Percentiles rank a stretch among this genome's conserved stretches.
Conservation (phyloP, 1,140 invertebrate species). For the Drosophila navojoa region DNA sequence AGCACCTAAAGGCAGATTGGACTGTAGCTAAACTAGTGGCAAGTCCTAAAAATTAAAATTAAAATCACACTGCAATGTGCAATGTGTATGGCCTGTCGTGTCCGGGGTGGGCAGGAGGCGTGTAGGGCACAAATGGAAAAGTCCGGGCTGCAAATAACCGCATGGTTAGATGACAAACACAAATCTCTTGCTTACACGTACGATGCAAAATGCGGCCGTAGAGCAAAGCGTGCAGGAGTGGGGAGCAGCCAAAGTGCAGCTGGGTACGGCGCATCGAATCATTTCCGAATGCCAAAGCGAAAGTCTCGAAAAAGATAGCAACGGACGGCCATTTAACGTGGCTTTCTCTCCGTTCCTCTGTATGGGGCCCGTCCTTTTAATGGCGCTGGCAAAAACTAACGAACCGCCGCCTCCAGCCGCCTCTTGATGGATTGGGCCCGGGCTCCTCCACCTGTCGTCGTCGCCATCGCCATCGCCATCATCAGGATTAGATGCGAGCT, state of each 20-base stretch:
- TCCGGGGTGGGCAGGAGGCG: not conserved
- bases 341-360: no score
- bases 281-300: slow-evolving; percentile 51
- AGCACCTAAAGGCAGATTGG: not conserved
- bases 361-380: not conserved
- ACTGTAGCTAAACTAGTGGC: not conserved
- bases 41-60: not conserved
- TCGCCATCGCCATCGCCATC: not conserved
- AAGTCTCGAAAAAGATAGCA: slow-evolving; percentile 1
- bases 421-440: no score
- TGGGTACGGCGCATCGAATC: slow-evolving; percentile 42
- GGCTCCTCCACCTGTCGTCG: no score
- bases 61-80: slow-evolving; percentile 1
- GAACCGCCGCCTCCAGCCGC: not conserved
- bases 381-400: not conserved
- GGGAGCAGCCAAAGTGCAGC: not conserved
- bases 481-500: slow-evolving; percentile 2
- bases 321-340: not conserved
- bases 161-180: slow-evolving; percentile 1
- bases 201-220: slow-evolving; percentile 2
- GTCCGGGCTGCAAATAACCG: not conserved
- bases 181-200: slow-evolving; percentile 22
- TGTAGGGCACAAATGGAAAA: slow-evolving; percentile 1
- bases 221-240: not conserved
- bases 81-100: not conserved